Conservation (phyloP, 2,797 vertebrate genomes). For the Coilia nasus region DNA sequence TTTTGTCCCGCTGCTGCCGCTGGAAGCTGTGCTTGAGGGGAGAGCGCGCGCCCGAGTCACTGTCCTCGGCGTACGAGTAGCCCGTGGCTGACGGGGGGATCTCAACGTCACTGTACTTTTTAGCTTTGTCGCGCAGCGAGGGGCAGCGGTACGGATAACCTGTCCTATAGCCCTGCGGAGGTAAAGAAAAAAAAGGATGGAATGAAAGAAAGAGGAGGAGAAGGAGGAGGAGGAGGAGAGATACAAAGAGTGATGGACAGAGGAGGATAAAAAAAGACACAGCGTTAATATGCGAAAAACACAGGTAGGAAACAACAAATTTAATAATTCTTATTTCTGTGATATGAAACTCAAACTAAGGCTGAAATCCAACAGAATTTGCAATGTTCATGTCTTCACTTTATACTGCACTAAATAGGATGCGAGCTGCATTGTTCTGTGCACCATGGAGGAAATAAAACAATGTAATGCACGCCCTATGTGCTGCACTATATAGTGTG, state of each 20-base stretch:
- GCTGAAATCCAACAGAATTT: no score
- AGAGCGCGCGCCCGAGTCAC: constrained; percentile 93
- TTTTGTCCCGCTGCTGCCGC: constrained; percentile 99
- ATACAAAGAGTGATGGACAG: neutral
- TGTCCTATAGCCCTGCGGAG: constrained; percentile 91
- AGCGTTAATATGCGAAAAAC: neutral
- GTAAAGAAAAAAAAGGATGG: neutral
- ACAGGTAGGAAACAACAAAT: neutral
- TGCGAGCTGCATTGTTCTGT: no score
- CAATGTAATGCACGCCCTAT: no score
- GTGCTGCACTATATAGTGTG: neutral
- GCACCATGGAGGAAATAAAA: neutral
- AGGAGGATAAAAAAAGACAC: neutral
- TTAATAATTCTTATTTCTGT: neutral
- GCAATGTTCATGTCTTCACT: no score
- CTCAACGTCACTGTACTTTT: constrained; percentile 96
- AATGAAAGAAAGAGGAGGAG: neutral
- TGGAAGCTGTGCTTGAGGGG: constrained; percentile 99
- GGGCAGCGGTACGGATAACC: constrained; percentile 98
- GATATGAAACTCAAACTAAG: neutral
- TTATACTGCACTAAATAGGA: no score
- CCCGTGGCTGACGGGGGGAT: constrained; percentile 86
- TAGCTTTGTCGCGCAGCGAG: constrained; percentile 93
- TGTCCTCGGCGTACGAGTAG: constrained; percentile 91
- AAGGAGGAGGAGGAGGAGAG: neutral